Base-by-base conservation (phyloP, 2,113 vertebrate species). In the Cranoglanis bouderius region DNA sequence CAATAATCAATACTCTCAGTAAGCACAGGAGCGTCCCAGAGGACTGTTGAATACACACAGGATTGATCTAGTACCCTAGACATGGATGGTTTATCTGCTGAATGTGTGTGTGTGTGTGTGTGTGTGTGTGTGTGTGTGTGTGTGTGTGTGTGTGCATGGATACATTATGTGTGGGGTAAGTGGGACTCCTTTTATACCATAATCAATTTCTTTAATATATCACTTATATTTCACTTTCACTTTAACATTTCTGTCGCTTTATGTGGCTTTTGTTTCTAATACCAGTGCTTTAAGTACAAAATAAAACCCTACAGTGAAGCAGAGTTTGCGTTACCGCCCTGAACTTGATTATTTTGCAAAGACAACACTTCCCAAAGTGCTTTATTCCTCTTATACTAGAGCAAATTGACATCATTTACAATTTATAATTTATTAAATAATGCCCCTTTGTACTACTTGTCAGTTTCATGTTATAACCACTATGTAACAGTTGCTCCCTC, bases 1-100 rank as follows among this genome's bases (percentile, higher is more conserved):
- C 88, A 88, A 91, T 91, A 90, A 91, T 91, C 89, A 90, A 89
- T 90, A 67, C 49, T 35, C 80, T 86, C 88, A 88, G 90, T 91
- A 88, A 86, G 82, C 61, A 70, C 18, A 83, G 86, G 46, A 21
- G 51, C 29, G 10, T 85, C 89, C 55, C 82, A 43, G 49, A 70
- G 70, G 89, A 85, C 35, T 78, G 21, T 55, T 77, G 55, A 85
- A 89, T 90, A 90, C 90, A 90, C 91, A 85, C 90, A 84, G 88
- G 85, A 89, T 82, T 90, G 89, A 91, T 88, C 82, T 77, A 43
- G 6, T 85, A 55, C 72, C 35, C 67, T 38, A 82, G 81, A 88
- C 75, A 49, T 61, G 49, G 63, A 43, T 55, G 38, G 38, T 83
- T 88, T 53, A 43, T 43, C 19, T 24, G 65, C 57, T 87, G 61